Conservation (phyloP, 2,113 vertebrate genomes). For the Ceratotherium simum region DNA sequence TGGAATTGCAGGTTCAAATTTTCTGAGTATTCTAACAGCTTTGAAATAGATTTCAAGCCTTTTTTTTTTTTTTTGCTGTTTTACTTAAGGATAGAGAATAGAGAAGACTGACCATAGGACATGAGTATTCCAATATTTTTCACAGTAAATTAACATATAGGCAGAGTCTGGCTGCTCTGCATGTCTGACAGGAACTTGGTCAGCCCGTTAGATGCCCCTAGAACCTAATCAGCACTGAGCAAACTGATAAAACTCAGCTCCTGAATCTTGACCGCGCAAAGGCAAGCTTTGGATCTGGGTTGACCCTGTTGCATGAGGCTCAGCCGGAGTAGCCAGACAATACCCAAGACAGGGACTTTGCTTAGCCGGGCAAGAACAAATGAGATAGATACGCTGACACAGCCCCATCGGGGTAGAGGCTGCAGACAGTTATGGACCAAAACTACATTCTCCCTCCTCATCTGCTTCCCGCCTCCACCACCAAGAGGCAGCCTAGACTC, state of each 20-base stretch:
- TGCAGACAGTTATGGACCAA: background rate
- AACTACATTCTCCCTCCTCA: rapidly evolving
- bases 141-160: background rate
- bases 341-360: rapidly evolving
- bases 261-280: background rate
- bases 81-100: background rate
- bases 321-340: background rate
- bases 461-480: background rate
- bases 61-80: background rate
- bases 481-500: background rate
- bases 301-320: rapidly evolving
- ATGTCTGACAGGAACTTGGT: background rate
- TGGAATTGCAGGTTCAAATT: background rate
- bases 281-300: background rate
- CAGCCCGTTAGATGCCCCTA: too few relatives aligned
- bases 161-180: background rate
- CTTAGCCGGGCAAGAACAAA: background rate
- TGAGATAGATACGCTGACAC: background rate
- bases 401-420: too few relatives aligned
- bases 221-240: background rate
- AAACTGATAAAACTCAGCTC: background rate
- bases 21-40: background rate
- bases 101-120: background rate
- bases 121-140: background rate
- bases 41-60: background rate